Evolutionary conservation across 2,797 vertebrate genomes (phyloP).

Genomic region (Neopelma chrysocephalum): DNA sequence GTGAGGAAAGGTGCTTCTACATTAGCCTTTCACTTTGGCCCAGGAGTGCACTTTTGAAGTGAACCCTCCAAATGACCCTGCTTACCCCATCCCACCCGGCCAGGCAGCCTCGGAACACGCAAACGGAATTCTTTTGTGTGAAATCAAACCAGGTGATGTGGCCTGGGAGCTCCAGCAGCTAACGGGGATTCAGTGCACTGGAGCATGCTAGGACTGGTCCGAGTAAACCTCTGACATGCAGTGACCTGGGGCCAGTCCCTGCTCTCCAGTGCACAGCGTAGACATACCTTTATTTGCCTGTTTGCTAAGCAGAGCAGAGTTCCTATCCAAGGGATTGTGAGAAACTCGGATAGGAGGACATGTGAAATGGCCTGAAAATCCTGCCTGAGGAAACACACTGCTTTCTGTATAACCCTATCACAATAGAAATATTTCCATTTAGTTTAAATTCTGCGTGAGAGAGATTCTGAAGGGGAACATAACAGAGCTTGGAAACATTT

Average conservation of each 20-base stretch:
- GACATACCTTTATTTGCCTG: background rate
- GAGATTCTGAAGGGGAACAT: background rate
- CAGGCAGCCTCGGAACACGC: background rate
- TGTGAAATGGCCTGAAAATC: background rate
- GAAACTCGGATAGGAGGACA: background rate
- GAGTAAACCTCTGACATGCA: background rate
- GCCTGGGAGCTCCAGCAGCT: background rate
- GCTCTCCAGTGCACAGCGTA: background rate
- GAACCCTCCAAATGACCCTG: background rate
- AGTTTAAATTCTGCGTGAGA: background rate
- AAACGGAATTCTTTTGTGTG: background rate
- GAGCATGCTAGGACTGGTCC: background rate
- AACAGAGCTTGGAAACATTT: background rate
- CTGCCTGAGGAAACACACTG: background rate
- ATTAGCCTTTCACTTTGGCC: background rate
- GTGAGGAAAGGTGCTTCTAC: background rate
- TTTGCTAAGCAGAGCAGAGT: background rate
- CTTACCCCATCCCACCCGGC: background rate
- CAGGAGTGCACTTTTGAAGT: background rate
- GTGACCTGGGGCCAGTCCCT: background rate
- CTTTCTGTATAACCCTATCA: background rate
- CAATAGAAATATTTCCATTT: background rate
- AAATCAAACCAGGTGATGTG: background rate
- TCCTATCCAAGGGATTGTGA: background rate
- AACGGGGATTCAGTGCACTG: background rate